Base-by-base conservation (phyloP, 2,113 vertebrate species). In the Henicopernis longicauda region DNA sequence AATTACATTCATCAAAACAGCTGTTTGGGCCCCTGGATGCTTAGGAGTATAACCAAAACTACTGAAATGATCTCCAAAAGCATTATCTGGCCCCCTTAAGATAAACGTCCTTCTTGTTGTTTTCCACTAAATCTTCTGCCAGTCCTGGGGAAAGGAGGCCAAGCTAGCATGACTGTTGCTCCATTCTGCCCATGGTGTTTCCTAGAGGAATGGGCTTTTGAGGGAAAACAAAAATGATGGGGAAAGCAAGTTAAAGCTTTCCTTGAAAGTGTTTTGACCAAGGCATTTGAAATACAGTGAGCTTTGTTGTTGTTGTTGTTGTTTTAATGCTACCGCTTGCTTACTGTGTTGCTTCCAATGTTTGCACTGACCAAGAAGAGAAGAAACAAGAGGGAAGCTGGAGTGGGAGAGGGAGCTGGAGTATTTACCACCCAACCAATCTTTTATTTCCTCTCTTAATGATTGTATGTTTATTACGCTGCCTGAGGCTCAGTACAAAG, bases 361-460 rank as follows among this genome's bases (percentile, higher is more conserved):
- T 89, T 71, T 89, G 26, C n/a, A 44, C 45, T 77, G 82, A 89
- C 82, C 85, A 81, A 74, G 14, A 19, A 91, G 55, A 78, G 38
- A 69, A 89, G 93, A 91, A 97, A 82, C 50, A 86, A 84, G 54
- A 77, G 71, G 26, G 32, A 93, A 63, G 36, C 34, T 73, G 69
- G 26, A 86, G n/a, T 70, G 38, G 66, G 70, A 97, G 82, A 89
- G 10, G 31, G 82, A 90, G 66, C 80, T 72, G 83, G 61, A 91
- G 38, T 90, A 89, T 91, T 95, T 97, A 70, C 86, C 90, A 93
- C 86, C 66, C 50, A 92, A 92, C 74, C 94, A 87, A 93, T 94
- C 77, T 89, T 88, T 69, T 82, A 87, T 97, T 97, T 97, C 80
- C 92, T 96, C 49, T 96, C 93, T 86, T 95, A 96, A 95, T 96